Conservation (phyloP, 2,888 invertebrate species). For the Belgica antarctica region DNA sequence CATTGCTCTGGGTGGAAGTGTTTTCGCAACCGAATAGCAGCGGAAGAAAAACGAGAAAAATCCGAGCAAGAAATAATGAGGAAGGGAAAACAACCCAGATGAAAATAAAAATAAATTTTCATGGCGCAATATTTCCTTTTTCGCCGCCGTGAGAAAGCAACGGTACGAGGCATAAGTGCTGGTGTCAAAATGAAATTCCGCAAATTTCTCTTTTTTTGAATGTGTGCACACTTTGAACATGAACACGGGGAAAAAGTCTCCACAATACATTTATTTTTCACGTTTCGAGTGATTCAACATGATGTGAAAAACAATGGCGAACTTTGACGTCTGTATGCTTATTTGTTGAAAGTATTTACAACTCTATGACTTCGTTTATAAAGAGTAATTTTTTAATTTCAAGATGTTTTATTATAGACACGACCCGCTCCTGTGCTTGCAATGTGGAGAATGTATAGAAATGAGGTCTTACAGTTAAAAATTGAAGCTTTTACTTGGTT, state of each 20-base stretch:
- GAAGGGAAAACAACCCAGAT: slow-evolving; percentile 20
- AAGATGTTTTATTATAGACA: too few relatives aligned
- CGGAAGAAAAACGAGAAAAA: not conserved
- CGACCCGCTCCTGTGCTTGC: too few relatives aligned
- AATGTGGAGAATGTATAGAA: too few relatives aligned
- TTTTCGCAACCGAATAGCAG: not conserved
- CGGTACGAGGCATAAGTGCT: not conserved
- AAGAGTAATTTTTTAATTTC: too few relatives aligned
- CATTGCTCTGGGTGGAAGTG: not conserved
- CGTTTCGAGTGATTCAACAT: slow-evolving; percentile 2
- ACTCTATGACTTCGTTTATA: too few relatives aligned
- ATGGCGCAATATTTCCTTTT: slow-evolving; percentile 23
- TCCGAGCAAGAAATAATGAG: not conserved
- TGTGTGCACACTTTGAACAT: not conserved
- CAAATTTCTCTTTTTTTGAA: not conserved
- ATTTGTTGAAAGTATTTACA: too few relatives aligned
- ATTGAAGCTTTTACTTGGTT: too few relatives aligned
- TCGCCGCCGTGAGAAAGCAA: not conserved
- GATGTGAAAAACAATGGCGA: not conserved
- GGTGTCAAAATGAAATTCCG: slow-evolving; percentile 14
- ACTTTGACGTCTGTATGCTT: too few relatives aligned
- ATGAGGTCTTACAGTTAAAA: too few relatives aligned
- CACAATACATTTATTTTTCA: too few relatives aligned
- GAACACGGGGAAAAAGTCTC: slow-evolving; percentile 1
- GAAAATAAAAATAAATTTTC: slow-evolving; percentile 41